Evolutionary conservation across 2,113 vertebrate genomes (phyloP).

Genomic region (Microcebus griseorufus): DNA sequence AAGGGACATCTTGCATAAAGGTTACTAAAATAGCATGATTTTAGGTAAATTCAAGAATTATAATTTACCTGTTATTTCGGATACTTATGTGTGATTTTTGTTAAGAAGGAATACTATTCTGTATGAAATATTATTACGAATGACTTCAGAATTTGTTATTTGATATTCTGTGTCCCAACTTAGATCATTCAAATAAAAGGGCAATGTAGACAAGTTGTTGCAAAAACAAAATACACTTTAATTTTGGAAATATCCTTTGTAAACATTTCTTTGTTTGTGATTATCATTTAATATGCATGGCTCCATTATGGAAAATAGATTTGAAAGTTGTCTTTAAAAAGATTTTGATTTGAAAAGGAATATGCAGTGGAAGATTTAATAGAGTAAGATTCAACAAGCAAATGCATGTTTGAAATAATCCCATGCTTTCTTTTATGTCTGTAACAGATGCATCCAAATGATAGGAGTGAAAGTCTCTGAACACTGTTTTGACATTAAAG

Average conservation of each 20-base stretch:
- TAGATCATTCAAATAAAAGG: not conserved
- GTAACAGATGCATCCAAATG: slow-evolving; percentile 58
- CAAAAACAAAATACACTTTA: slow-evolving; percentile 26
- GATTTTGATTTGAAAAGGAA: slow-evolving; percentile 53
- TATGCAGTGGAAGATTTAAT: slow-evolving; percentile 3
- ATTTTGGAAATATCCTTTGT: not conserved
- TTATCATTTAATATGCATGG: not conserved
- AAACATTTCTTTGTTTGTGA: not conserved
- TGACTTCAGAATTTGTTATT: not conserved
- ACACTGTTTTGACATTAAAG: slow-evolving; percentile 46
- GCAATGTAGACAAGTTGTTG: not conserved
- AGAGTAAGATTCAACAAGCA: slow-evolving; percentile 37
- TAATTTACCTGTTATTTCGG: not conserved
- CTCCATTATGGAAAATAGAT: slow-evolving; percentile 35
- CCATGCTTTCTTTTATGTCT: slow-evolving; percentile 44
- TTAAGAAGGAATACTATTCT: not conserved
- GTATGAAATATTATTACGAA: not conserved
- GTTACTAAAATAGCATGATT: not conserved
- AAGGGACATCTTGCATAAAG: not conserved
- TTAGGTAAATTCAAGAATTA: not conserved
- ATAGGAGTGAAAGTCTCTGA: slow-evolving; percentile 55
- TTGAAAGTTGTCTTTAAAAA: slow-evolving; percentile 54
- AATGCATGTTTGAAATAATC: slow-evolving; percentile 56
- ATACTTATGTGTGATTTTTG: not conserved
- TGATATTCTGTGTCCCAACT: not conserved